Base-by-base conservation (phyloP, 2,113 vertebrate genomes). In the Labeo rohita region DNA sequence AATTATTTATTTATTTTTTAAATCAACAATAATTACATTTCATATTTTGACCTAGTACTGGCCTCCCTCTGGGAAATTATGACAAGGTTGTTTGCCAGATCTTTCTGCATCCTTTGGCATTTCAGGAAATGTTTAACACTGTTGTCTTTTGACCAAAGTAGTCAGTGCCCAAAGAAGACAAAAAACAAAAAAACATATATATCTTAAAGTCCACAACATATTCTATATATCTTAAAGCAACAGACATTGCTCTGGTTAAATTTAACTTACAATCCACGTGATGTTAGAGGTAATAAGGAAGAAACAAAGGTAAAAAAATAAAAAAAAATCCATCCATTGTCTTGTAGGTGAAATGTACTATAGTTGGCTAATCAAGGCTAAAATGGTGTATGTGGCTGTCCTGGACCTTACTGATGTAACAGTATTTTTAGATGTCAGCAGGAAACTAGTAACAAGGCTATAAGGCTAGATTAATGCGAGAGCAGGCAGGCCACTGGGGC, bases 81-180 rank as follows among this genome's bases (percentile, higher is more conserved):
- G n/a, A 34, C 23, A 21, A 50, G 28, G 23, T 16, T 80, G 56
- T 61, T 80, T 8, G 39, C 13, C 36, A 59, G 66, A 16, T 66
- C 3, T 84, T 88, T 86, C 85, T 85, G 1, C 21, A 86, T 66
- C 21, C 52, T 34, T 75, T 84, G 52, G 80, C 50, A 50, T 82
- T 47, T 50, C 16, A 70, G 52, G 70, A 68, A 86, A 86, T 84
- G 45, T 74, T 88, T 74, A 80, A 86, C 81, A n/a, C 18, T 43
- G 56, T 73, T 76, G 12, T 39, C 36, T 28, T 45, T 10, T 43
- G 66, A 16, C 36, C 52, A 75, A 73, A 59, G 54, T 3, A 59
- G 49, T 10, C 47, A 66, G 68, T 54, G 21, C 11, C 50, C 52
- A 78, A 61, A 54, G 23, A 59, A 72, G 43, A 13, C n/a, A 23